Base-by-base conservation (phyloP, 2,113 vertebrate genomes). In the Oreochromis spilurus region DNA sequence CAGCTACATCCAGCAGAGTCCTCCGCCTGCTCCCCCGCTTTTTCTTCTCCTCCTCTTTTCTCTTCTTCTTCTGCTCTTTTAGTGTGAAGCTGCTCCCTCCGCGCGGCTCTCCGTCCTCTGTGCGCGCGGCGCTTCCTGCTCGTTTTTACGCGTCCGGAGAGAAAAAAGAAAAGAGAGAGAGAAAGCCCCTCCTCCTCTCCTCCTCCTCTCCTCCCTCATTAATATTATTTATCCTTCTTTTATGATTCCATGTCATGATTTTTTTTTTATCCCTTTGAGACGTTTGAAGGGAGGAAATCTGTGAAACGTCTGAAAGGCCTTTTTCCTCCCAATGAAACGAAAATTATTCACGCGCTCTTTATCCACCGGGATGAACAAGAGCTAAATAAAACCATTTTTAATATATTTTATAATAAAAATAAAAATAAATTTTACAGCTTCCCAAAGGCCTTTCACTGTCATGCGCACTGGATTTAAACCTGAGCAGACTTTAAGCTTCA, bases 91-190 rank as follows among this genome's bases (percentile, higher is more conserved):
- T 7, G 50, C 14, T 43, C 31, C 43, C 43, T 58, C 36, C 5
- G 58, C 31, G 26, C 55, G 43, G 78, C 65, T 81, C 60, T 54
- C 72, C 72, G 72, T 57, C 52, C 40, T 67, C 55, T 43, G 38
- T 26, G 29, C 67, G 62, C 65, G 36, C 87, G 79, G 88, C 31
- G 81, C 82, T 40, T 84, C 79, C 85, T 85, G 79, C 79, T 54
- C 19, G 86, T n/a, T 84, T 84, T 88, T 84, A 86, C 84, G 81
- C 62, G 87, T 84, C 81, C 84, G 78, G 78, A 85, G 79, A 83
- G 78, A 62, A 53, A 84, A 72, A 57, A 58, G 48, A 21, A 21
- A 38, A 45, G 26, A 82, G 53, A 17, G 79, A 79, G 84, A 67
- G 78, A 53, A 26, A 45, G 82, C 62, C 19, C 87, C 82, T 82